phyloP scores from a whole-genome alignment of 1,140 invertebrate genomes.

The Gyrodactylus salaris region DNA sequence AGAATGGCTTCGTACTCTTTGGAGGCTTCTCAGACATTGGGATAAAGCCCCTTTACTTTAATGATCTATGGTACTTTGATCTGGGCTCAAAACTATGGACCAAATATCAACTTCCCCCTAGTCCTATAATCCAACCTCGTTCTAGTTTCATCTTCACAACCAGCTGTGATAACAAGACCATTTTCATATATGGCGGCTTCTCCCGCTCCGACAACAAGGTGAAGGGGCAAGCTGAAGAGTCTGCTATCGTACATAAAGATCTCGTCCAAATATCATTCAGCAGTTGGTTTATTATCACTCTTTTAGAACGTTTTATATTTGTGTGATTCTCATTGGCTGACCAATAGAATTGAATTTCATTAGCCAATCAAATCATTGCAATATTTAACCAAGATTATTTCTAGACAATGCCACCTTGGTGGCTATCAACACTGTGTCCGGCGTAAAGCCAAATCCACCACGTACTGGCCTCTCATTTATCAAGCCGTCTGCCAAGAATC shows the following conservation, averaged over 20 bases:
- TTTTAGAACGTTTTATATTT: too few relatives aligned
- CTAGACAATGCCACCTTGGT: background rate
- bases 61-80: background rate
- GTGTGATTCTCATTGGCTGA: too few relatives aligned
- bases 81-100: background rate
- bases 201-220: background rate
- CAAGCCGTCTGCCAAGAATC: background rate
- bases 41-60: background rate
- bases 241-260: background rate
- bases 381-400: too few relatives aligned
- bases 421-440: background rate
- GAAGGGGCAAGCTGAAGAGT: background rate
- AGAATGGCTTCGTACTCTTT: background rate
- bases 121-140: background rate
- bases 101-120: background rate
- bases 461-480: background rate
- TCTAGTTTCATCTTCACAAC: background rate
- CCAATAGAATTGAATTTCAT: too few relatives aligned
- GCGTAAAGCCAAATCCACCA: background rate
- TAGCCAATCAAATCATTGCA: too few relatives aligned
- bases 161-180: background rate
- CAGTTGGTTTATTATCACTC: too few relatives aligned
- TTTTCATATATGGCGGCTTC: background rate
- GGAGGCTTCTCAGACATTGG: background rate
- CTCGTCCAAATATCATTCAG: background rate